phyloP scores from a whole-genome alignment of 2,797 vertebrate genomes.

The Euthynnus affinis region DNA sequence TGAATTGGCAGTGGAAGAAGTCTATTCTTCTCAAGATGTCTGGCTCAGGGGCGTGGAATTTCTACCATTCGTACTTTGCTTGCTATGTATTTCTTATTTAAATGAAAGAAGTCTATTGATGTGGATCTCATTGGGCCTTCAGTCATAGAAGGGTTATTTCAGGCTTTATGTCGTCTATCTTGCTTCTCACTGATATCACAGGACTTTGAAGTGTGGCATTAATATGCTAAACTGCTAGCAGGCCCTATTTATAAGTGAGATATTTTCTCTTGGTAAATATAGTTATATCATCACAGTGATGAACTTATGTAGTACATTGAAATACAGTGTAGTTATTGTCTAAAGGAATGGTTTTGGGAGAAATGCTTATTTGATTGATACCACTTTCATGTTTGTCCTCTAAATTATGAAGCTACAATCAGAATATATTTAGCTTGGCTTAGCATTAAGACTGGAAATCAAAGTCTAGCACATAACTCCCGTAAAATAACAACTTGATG shows the following conservation, averaged over 20 bases:
- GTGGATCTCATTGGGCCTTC: conserved; percentile 71
- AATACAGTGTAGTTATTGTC: conserved; percentile 19
- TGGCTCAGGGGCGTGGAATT: conserved; percentile 74
- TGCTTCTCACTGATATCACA: conserved; percentile 50
- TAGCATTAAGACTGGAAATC: not conserved
- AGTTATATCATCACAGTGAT: conserved; percentile 38
- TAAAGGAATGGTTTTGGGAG: not conserved
- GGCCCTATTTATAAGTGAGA: conserved; percentile 34
- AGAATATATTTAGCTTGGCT: not conserved
- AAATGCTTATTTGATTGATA: not conserved
- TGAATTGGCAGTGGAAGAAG: conserved; percentile 70
- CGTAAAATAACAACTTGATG: not conserved
- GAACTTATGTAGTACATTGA: not conserved
- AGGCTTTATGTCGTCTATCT: conserved; percentile 68
- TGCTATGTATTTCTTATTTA: conserved; percentile 72
- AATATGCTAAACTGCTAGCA: conserved; percentile 61
- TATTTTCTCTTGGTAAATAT: conserved; percentile 40
- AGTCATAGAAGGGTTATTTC: conserved; percentile 65
- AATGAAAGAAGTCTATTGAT: conserved; percentile 75
- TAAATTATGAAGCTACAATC: not conserved
- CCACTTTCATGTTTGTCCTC: not conserved
- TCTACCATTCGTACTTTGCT: conserved; percentile 59
- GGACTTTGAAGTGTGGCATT: conserved; percentile 74
- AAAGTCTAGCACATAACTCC: not conserved
- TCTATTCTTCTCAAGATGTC: conserved; percentile 79